A percentile compares a stretch with the other conserved stretches of the same genome.
Conservation (phyloP, 2,888 invertebrate species). For the Lamellibrachia satsuma region DNA sequence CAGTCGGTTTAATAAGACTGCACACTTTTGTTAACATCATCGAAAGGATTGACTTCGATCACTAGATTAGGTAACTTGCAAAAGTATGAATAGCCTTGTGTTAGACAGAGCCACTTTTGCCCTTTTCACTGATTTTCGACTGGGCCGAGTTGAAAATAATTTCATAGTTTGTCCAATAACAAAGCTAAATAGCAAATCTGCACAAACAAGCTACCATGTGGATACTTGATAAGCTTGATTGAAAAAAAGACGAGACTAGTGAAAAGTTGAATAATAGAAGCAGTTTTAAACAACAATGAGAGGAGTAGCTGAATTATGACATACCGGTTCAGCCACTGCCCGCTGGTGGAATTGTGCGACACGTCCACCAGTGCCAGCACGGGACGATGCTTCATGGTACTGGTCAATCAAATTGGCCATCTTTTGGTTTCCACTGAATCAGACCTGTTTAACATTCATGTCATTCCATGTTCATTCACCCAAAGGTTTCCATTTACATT, state of each 20-base stretch:
- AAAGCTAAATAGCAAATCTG: no score
- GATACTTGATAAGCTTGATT: no score
- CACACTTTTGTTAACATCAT: background rate
- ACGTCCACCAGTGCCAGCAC: background rate
- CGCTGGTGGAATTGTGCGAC: background rate
- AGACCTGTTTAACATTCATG: background rate
- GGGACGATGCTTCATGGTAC: background rate
- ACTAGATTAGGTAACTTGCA: background rate
- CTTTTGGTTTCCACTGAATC: background rate
- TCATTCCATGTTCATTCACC: background rate
- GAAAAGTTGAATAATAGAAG: background rate
- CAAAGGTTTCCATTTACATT: background rate
- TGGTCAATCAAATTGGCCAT: constrained; percentile 13
- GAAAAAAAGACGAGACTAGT: background rate
- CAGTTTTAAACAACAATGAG: background rate
- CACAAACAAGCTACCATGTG: no score
- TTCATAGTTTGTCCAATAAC: background rate
- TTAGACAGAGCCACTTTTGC: background rate
- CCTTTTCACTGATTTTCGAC: background rate
- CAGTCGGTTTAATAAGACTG: background rate
- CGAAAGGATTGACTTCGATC: background rate
- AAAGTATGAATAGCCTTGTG: background rate
- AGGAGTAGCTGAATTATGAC: background rate
- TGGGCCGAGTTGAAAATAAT: background rate
- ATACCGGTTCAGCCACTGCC: background rate